Conservation (phyloP, 2,113 vertebrate genomes). For the Syngnathus scovelli region DNA sequence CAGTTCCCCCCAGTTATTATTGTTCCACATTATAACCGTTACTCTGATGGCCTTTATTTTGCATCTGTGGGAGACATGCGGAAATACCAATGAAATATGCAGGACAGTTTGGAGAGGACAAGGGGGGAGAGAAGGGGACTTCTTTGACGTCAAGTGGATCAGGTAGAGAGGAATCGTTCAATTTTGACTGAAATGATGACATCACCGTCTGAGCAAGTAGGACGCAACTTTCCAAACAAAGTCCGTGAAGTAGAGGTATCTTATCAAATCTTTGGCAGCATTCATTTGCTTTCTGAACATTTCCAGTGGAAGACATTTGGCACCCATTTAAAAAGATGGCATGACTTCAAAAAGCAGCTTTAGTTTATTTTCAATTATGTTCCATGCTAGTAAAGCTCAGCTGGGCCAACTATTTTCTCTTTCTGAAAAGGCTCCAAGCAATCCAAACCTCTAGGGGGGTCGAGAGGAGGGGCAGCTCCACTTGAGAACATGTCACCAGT, state of each 20-base stretch:
- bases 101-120: conserved; percentile 31
- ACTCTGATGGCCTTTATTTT: conserved; percentile 73
- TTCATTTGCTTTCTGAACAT: not conserved
- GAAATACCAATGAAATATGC: conserved; percentile 71
- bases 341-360: conserved; percentile 1
- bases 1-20: conserved; percentile 61
- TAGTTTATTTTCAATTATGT: conserved; percentile 8
- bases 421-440: conserved; percentile 39
- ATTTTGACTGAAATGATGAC: not conserved
- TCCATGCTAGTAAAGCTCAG: conserved; percentile 18
- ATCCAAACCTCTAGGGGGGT: conserved; percentile 42
- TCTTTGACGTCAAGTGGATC: conserved; percentile 55
- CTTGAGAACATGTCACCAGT: conserved; percentile 41
- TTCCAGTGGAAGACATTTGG: not conserved
- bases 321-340: not conserved
- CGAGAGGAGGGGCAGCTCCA: conserved; percentile 9
- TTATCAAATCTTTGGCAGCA: too few relatives aligned
- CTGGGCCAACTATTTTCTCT: conserved; percentile 23
- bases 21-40: conserved; percentile 66
- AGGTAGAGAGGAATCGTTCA: not conserved
- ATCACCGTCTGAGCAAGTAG: not conserved
- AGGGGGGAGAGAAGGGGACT: conserved; percentile 31
- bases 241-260: too few relatives aligned
- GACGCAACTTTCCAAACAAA: too few relatives aligned
- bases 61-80: conserved; percentile 64